phyloP scores from a whole-genome alignment of 2,888 invertebrate species.

The Sipha maydis region DNA sequence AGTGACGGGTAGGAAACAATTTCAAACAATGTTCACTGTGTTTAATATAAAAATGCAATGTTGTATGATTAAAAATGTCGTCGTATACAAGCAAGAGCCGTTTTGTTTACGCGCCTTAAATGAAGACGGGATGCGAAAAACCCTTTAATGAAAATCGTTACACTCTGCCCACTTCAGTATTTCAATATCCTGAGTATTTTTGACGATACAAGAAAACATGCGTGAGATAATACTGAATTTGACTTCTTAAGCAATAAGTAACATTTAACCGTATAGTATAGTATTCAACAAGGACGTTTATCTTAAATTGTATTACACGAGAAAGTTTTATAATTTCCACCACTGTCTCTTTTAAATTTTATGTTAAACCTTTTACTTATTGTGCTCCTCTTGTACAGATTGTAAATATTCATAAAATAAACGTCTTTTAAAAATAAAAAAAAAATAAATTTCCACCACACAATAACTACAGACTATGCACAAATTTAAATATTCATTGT shows the following conservation, averaged over 20 bases:
- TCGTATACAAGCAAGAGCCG: not conserved
- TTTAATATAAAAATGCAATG: slow-evolving; percentile 42
- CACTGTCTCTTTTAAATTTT: no score
- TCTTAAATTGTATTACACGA: no score
- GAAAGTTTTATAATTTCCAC: no score
- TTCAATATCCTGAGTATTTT: slow-evolving; percentile 27
- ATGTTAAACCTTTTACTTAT: no score
- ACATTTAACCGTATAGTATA: no score
- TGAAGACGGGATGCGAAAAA: not conserved
- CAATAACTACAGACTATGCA: no score
- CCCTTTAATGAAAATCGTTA: slow-evolving; percentile 54
- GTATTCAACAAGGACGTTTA: no score
- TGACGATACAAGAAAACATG: not conserved
- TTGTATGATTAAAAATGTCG: slow-evolving; percentile 14
- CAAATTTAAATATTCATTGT: no score
- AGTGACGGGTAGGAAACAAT: slow-evolving; percentile 26
- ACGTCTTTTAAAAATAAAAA: no score
- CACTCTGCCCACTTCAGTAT: not conserved
- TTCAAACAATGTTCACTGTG: slow-evolving; percentile 34
- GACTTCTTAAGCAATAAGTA: not conserved
- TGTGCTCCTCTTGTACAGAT: no score
- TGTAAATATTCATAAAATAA: no score
- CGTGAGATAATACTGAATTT: slow-evolving; percentile 1
- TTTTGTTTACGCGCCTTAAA: slow-evolving; percentile 30
- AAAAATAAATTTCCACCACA: no score